Conservation (phyloP, 2,113 vertebrate genomes). For the Salminus brasiliensis region DNA sequence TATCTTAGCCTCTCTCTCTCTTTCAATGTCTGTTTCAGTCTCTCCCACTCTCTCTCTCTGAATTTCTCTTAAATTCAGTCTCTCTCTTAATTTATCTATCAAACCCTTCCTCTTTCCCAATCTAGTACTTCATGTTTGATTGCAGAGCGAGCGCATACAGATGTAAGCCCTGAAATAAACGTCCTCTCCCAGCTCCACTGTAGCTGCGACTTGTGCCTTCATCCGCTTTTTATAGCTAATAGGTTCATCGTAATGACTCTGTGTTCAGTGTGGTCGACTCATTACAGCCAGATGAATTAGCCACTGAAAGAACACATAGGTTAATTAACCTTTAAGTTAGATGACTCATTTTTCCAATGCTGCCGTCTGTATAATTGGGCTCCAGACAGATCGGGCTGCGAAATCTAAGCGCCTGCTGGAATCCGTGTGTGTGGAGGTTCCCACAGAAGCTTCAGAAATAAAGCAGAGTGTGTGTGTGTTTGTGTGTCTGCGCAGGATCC, state of each 20-base stretch:
- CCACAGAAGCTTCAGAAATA: background rate
- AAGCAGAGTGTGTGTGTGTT: too few relatives aligned
- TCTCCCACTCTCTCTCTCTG: background rate
- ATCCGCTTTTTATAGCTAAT: constrained; percentile 44
- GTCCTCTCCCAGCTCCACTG: background rate
- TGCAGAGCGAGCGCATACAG: background rate
- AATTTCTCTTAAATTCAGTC: background rate
- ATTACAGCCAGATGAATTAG: constrained; percentile 52
- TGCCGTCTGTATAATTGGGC: constrained; percentile 44
- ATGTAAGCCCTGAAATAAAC: background rate
- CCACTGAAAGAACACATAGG: constrained; percentile 49
- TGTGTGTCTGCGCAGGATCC: too few relatives aligned
- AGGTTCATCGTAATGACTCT: constrained; percentile 48
- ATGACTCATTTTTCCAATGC: constrained; percentile 37
- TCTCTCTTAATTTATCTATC: background rate
- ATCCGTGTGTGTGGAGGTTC: background rate
- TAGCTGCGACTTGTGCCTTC: constrained; percentile 29
- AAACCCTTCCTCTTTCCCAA: background rate
- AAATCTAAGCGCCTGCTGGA: constrained; percentile 10
- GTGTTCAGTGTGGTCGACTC: constrained; percentile 31
- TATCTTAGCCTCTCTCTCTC: too few relatives aligned
- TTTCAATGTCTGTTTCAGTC: too few relatives aligned
- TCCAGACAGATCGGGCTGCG: constrained; percentile 20
- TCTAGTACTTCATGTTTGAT: background rate
- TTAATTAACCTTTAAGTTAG: constrained; percentile 56